These are phyloP conservation scores for Neofelis nebulosa DNA, from an alignment of 2,113 vertebrate species.

Conservation along the genomic window DNA sequence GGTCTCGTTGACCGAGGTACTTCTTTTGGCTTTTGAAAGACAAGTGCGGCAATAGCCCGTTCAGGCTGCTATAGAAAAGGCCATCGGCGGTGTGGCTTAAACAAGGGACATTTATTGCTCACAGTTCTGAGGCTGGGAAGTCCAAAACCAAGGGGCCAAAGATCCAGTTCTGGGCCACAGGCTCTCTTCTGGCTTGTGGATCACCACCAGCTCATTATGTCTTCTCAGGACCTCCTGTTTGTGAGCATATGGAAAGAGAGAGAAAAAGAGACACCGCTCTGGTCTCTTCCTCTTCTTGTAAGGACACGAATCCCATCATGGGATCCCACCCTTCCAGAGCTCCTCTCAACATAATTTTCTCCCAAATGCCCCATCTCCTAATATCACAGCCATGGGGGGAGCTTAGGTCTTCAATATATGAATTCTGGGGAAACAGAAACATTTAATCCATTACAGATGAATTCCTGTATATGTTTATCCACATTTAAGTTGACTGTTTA, in stretches of 20 bases:
- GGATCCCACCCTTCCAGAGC: rapidly evolving
- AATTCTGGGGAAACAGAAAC: neutral
- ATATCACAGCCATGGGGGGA: rapidly evolving
- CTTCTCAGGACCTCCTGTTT: neutral
- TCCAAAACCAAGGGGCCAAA: neutral
- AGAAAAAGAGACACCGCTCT: rapidly evolving
- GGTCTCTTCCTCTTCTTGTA: neutral
- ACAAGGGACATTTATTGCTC: neutral
- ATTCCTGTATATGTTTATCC: neutral
- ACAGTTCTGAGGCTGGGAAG: neutral
- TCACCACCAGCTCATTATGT: neutral
- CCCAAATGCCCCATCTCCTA: neutral
- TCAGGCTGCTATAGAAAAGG: neutral
- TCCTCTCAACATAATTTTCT: neutral
- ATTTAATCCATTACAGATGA: neutral
- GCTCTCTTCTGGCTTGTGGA: neutral
- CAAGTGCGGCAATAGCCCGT: neutral
- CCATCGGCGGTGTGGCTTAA: neutral
- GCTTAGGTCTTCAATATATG: neutral
- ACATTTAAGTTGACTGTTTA: neutral
- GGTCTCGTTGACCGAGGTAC: neutral
- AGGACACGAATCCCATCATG: neutral
- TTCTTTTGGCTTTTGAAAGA: neutral
- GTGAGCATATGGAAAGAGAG: too few species aligned
- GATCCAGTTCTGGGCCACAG: neutral